These are phyloP conservation scores for Melanchra persicariae DNA, from an alignment of 2,888 invertebrate genomes.

Conservation along the genomic window DNA sequence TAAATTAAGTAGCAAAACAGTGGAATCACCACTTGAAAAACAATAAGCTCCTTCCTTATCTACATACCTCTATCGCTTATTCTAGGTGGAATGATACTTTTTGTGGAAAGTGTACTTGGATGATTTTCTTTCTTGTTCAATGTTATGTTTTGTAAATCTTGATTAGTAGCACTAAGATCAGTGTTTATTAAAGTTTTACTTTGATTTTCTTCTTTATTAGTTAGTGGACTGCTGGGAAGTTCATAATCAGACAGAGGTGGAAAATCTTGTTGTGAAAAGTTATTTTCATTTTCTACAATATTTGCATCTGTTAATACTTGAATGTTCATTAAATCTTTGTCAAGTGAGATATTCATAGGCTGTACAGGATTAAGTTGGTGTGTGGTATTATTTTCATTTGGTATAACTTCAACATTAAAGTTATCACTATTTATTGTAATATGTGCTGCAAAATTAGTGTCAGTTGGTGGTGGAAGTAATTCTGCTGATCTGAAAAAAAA, in stretches of 20 bases:
- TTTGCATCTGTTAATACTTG: slow-evolving; percentile 36
- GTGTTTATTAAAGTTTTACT: slow-evolving; percentile 1
- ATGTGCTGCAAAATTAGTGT: slow-evolving; percentile 54
- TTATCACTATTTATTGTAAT: slow-evolving; percentile 58
- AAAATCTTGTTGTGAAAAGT: background rate
- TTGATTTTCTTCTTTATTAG: slow-evolving; percentile 1
- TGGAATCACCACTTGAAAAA: background rate
- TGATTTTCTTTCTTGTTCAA: slow-evolving; percentile 7
- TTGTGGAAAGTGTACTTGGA: background rate
- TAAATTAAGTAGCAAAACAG: background rate
- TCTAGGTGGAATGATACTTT: slow-evolving; percentile 6
- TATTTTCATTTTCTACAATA: slow-evolving; percentile 22
- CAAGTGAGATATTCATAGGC: slow-evolving; percentile 15
- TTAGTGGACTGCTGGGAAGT: background rate
- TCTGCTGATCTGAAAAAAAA: slow-evolving; percentile 55
- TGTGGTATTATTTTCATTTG: slow-evolving; percentile 30
- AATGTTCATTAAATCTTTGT: slow-evolving; percentile 36
- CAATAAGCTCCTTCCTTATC: background rate
- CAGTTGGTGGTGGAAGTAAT: slow-evolving; percentile 5
- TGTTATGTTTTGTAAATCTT: background rate
- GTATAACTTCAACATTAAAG: slow-evolving; percentile 61
- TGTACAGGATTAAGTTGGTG: background rate
- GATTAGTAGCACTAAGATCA: background rate
- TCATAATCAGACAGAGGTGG: slow-evolving; percentile 23
- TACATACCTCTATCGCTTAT: slow-evolving; percentile 38